A percentile compares a stretch with the other conserved stretches of the same genome.
Evolutionary conservation across 2,797 vertebrate genomes (phyloP).

Genomic region (Rhinoraja longicauda): DNA sequence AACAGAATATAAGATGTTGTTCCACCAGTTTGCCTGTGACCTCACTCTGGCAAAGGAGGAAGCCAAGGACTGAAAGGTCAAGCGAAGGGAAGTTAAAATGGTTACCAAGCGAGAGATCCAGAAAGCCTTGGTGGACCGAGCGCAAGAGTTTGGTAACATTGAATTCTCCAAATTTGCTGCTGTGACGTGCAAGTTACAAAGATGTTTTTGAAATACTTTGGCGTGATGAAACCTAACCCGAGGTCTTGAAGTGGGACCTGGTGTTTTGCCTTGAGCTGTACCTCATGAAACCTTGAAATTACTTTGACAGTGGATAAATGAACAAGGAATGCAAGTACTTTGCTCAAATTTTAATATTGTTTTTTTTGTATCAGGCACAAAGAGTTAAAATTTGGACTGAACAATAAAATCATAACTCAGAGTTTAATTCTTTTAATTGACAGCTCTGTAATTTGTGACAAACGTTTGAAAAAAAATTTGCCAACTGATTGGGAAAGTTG

Average conservation of each 20-base stretch:
- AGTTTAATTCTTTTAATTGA: not conserved
- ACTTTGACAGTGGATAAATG: not conserved
- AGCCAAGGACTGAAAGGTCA: too few species aligned
- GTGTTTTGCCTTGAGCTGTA: not conserved
- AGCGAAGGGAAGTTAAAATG: too few species aligned
- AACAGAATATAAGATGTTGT: too few species aligned
- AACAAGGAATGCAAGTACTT: not conserved
- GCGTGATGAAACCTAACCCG: not conserved
- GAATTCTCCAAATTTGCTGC: not conserved
- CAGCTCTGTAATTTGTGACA: not conserved
- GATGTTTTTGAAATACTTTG: not conserved
- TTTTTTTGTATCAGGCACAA: not conserved
- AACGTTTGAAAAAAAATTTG: not conserved
- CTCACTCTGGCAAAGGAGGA: too few species aligned
- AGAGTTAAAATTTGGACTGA: not conserved
- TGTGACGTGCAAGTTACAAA: not conserved
- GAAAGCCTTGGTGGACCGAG: too few species aligned
- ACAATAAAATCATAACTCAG: not conserved
- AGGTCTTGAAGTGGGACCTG: not conserved
- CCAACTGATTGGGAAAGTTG: not conserved
- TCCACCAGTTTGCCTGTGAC: too few species aligned
- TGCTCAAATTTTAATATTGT: not conserved
- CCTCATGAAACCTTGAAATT: not conserved
- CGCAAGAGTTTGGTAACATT: too few species aligned
- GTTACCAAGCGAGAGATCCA: too few species aligned